These are phyloP conservation scores for Gerris buenoi DNA, from an alignment of 1,140 invertebrate genomes.

Conservation along the genomic window DNA sequence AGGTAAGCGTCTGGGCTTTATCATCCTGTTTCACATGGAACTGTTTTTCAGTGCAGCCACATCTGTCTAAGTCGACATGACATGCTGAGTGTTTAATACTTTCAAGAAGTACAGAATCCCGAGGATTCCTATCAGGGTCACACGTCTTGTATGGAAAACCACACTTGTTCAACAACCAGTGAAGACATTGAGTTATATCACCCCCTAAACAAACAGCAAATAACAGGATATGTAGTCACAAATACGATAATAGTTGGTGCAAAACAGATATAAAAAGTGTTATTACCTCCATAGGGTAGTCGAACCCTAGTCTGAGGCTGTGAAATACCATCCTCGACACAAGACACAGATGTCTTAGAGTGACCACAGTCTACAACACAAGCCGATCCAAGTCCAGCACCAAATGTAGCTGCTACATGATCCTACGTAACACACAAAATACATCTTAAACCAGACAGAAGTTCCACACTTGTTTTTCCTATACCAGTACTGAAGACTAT, in stretches of 20 bases:
- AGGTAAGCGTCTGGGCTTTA: constrained; percentile 51
- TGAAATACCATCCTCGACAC: constrained; percentile 91
- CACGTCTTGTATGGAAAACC: constrained; percentile 76
- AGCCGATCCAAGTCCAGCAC: constrained; percentile 75
- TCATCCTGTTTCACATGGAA: constrained; percentile 63
- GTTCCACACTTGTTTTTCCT: too few relatives aligned
- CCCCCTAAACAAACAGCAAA: too few relatives aligned
- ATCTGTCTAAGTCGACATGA: constrained; percentile 76
- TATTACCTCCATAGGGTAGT: constrained; percentile 14
- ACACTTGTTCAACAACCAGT: constrained; percentile 72
- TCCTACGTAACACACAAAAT: constrained; percentile 39
- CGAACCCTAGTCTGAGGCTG: constrained; percentile 64
- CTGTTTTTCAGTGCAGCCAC: constrained; percentile 63
- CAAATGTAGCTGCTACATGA: constrained; percentile 86
- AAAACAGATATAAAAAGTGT: too few relatives aligned
- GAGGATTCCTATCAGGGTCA: constrained; percentile 42
- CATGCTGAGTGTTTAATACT: constrained; percentile 81
- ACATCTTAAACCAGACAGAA: constrained; percentile 2
- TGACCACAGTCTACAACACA: constrained; percentile 92
- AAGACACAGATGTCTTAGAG: constrained; percentile 87
- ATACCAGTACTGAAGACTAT: not conserved
- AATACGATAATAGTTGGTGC: too few relatives aligned
- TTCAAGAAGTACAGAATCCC: constrained; percentile 58
- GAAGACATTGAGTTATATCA: constrained; percentile 28
- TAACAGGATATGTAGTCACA: too few relatives aligned